Conservation (phyloP, 1,140 invertebrate genomes). For the Pristionchus pacificus region DNA sequence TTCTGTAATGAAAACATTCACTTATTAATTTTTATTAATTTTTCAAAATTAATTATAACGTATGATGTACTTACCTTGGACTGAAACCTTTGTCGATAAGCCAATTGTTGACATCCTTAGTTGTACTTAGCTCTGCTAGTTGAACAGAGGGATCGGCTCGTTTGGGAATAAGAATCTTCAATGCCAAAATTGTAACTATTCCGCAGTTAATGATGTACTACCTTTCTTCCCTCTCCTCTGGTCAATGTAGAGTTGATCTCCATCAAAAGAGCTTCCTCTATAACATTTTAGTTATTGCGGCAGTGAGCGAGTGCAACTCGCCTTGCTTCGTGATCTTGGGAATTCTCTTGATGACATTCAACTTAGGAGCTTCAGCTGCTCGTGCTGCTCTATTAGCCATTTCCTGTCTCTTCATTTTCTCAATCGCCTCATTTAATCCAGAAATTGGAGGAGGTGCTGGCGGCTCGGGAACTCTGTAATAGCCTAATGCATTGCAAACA, state of each 20-base stretch:
- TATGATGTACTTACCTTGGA: background rate
- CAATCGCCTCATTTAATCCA: background rate
- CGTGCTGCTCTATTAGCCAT: conserved; percentile 3
- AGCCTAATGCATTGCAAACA: no score
- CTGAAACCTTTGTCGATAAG: conserved; percentile 36
- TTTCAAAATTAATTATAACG: background rate
- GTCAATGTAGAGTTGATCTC: background rate
- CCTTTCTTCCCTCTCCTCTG: background rate
- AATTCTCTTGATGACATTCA: background rate
- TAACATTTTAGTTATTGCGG: conserved; percentile 2
- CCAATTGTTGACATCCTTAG: conserved; percentile 23
- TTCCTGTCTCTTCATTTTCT: background rate
- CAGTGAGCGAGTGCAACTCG: background rate
- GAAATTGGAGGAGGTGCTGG: background rate
- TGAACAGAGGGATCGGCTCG: background rate
- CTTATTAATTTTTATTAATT: background rate
- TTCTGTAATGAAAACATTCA: conserved; percentile 18
- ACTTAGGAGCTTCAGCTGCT: conserved; percentile 12
- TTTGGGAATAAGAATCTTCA: background rate
- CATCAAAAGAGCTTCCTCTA: conserved; percentile 1
- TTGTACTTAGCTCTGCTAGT: background rate
- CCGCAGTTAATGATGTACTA: no score
- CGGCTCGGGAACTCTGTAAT: background rate
- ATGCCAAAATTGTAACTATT: no score
- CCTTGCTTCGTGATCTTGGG: background rate